A percentile compares a stretch with the other conserved stretches of the same genome.
phyloP scores from a whole-genome alignment of 2,888 invertebrate genomes.

The Troilus luridus region DNA sequence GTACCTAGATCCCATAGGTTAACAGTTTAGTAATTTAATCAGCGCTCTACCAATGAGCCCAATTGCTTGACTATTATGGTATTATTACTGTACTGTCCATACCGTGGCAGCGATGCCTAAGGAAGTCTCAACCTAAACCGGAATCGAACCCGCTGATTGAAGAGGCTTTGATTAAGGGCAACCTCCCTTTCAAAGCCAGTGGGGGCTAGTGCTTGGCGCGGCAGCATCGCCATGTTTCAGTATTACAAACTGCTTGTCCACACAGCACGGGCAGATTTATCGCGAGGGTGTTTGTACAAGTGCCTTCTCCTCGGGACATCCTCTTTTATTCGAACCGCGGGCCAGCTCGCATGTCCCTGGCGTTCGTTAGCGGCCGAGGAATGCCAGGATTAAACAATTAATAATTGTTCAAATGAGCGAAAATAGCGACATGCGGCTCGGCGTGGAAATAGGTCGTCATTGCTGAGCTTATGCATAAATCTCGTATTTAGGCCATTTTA shows the following conservation, averaged over 20 bases:
- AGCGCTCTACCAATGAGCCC: no score
- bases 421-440: not conserved
- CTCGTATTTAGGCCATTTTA: not conserved
- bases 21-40: no score
- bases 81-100: not conserved
- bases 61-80: no score
- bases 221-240: slow-evolving; percentile 10
- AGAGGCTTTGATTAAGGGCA: not conserved
- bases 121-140: not conserved
- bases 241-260: not conserved
- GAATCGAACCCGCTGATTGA: not conserved
- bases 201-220: not conserved
- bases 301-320: not conserved
- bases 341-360: not conserved
- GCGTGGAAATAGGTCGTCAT: not conserved
- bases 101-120: not conserved
- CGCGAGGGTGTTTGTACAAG: slow-evolving; percentile 40
- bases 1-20: no score
- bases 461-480: not conserved
- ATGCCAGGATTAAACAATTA: not conserved
- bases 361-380: not conserved
- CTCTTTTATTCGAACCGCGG: not conserved
- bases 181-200: not conserved
- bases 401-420: not conserved
- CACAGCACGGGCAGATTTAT: not conserved